Evolutionary conservation across 2,888 invertebrate species (phyloP).

Genomic region (Resseliella maxima): DNA sequence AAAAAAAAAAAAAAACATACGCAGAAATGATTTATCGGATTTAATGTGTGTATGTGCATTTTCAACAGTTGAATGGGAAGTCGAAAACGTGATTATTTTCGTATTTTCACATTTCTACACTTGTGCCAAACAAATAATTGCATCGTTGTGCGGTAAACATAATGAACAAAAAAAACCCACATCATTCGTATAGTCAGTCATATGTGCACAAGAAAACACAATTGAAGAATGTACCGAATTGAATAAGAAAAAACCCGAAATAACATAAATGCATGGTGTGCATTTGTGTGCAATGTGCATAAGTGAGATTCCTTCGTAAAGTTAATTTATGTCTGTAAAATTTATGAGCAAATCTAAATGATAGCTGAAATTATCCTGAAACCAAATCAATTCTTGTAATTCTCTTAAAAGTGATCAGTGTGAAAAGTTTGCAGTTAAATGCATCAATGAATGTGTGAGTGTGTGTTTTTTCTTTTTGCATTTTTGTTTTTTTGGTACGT

Average conservation of each 20-base stretch:
- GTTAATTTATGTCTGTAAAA: neutral
- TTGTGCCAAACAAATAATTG: neutral
- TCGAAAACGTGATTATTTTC: conserved; percentile 27
- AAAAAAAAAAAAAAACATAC: too few relatives aligned
- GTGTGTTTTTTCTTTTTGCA: too few relatives aligned
- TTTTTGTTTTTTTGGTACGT: too few relatives aligned
- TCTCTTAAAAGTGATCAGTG: neutral
- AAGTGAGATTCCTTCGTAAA: neutral
- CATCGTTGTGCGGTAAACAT: neutral
- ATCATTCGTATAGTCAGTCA: neutral
- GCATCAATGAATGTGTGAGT: neutral
- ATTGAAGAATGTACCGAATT: neutral
- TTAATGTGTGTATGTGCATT: neutral
- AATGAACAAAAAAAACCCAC: neutral
- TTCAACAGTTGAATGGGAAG: neutral
- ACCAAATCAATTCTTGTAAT: neutral
- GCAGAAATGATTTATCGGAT: conserved; percentile 22
- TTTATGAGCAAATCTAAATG: neutral
- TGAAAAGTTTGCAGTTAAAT: neutral
- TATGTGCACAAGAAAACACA: neutral
- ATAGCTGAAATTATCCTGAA: neutral
- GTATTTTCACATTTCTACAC: neutral
- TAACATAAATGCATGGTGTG: neutral
- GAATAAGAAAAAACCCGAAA: neutral
- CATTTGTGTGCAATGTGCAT: neutral